A percentile compares a stretch with the other conserved stretches of the same genome.
These are phyloP conservation scores for Malacoraja senta DNA, from an alignment of 2,797 vertebrate genomes.

Conservation along the genomic window DNA sequence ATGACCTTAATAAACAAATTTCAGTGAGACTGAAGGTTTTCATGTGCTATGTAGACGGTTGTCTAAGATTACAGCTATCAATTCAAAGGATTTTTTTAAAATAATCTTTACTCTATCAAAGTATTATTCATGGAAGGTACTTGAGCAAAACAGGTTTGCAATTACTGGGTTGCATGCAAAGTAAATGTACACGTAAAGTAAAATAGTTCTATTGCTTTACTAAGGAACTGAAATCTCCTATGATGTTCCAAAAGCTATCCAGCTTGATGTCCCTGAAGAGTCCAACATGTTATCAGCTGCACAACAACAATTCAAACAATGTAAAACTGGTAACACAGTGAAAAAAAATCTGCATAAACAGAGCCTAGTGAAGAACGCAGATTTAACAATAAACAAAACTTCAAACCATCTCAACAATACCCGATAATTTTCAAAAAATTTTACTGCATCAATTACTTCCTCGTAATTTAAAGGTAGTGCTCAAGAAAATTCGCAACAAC, in stretches of 20 bases:
- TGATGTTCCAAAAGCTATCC: conserved; percentile 14
- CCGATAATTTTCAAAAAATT: neutral
- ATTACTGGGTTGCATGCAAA: neutral
- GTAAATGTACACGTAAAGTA: neutral
- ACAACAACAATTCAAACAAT: conserved; percentile 15
- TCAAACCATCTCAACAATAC: neutral
- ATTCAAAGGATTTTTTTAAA: neutral
- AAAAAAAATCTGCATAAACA: neutral
- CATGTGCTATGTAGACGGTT: neutral
- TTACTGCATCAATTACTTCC: neutral
- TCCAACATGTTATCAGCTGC: neutral
- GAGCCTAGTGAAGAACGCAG: neutral
- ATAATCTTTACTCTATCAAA: neutral
- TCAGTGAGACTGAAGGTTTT: neutral
- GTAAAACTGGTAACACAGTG: neutral
- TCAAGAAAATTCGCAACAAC: neutral
- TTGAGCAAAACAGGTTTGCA: neutral
- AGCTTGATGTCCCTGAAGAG: conserved; percentile 11
- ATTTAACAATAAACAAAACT: conserved; percentile 15
- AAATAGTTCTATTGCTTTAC: neutral
- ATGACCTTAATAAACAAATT: neutral
- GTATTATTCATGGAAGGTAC: neutral
- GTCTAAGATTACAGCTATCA: neutral
- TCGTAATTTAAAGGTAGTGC: neutral
- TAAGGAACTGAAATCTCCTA: conserved; percentile 16